These are phyloP conservation scores for silkworm (Bombyx mori) DNA, from an alignment of 1,140 invertebrate species.

Conservation along the genomic window DNA sequence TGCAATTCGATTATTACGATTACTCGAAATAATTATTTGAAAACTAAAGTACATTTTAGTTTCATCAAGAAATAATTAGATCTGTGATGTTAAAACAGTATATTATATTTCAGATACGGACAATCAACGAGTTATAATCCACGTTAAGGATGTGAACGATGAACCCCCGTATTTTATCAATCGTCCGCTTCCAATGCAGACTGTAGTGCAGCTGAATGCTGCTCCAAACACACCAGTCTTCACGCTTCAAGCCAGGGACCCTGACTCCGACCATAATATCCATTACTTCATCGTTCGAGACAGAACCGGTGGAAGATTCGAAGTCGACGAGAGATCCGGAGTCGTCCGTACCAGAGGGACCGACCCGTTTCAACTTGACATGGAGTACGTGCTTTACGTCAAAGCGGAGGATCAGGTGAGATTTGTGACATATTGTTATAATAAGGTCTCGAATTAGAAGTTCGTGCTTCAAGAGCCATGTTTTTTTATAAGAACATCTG, in stretches of 20 bases:
- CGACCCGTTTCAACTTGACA: constrained; percentile 93
- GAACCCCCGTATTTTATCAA: constrained; percentile 97
- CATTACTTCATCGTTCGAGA: constrained; percentile 96
- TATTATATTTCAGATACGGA: constrained; percentile 83
- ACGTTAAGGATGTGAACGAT: constrained; percentile 96
- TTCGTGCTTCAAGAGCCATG: too few relatives aligned
- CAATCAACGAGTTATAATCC: constrained; percentile 94
- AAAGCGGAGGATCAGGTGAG: constrained; percentile 91
- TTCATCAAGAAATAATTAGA: too few relatives aligned
- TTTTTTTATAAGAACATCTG: too few relatives aligned
- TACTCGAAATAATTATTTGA: too few relatives aligned
- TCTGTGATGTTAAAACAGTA: too few relatives aligned
- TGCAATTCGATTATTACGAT: too few relatives aligned
- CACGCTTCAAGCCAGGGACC: constrained; percentile 94
- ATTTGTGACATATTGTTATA: background rate
- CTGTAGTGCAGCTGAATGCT: constrained; percentile 94
- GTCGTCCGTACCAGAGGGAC: constrained; percentile 93
- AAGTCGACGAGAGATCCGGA: constrained; percentile 92
- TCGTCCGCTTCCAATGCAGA: constrained; percentile 94
- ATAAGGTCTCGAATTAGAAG: background rate
- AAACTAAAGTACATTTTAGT: too few relatives aligned
- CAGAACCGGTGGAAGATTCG: constrained; percentile 83
- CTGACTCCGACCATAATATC: constrained; percentile 95
- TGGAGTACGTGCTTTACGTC: constrained; percentile 96
- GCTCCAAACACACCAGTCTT: constrained; percentile 96